phyloP scores from a whole-genome alignment of 2,888 invertebrate species.

The Ypsolopha scabrella region DNA sequence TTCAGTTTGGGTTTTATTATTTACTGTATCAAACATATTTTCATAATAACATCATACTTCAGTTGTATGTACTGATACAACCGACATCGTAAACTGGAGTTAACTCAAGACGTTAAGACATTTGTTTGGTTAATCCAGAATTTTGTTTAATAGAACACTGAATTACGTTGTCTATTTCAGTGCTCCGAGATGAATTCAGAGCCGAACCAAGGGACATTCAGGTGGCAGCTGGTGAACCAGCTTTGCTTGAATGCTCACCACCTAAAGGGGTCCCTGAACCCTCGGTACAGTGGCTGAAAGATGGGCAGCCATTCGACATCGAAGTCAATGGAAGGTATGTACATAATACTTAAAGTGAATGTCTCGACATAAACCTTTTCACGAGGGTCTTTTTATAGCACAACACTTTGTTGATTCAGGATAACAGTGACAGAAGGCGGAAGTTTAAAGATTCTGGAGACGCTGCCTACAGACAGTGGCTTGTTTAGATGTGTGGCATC shows the following conservation, averaged over 20 bases:
- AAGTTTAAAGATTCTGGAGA: conserved; percentile 90
- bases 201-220: conserved; percentile 90
- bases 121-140: too few relatives aligned
- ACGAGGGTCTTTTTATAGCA: background rate
- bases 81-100: too few relatives aligned
- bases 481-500: conserved; percentile 92
- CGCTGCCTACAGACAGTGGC: conserved; percentile 90
- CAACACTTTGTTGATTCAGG: conserved; percentile 38
- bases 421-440: conserved; percentile 89
- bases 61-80: too few relatives aligned
- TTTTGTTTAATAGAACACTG: too few relatives aligned
- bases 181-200: conserved; percentile 95
- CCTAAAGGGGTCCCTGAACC: conserved; percentile 97
- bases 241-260: conserved; percentile 91
- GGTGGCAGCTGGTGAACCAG: conserved; percentile 93
- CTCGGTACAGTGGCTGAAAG: conserved; percentile 90
- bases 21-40: too few relatives aligned
- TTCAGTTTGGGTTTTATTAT: too few relatives aligned
- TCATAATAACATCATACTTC: too few relatives aligned
- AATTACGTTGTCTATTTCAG: conserved; percentile 60
- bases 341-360: background rate
- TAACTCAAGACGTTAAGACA: too few relatives aligned
- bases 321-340: conserved; percentile 73
- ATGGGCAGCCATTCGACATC: conserved; percentile 72
- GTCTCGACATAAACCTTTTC: background rate